Percentiles rank a stretch among this genome's conserved stretches.
Evolutionary conservation across 30 jellyfish, hydroid and myxozoan genomes (phyloP).

Genomic region (Aurelia aurita complex sp. Pacific): DNA sequence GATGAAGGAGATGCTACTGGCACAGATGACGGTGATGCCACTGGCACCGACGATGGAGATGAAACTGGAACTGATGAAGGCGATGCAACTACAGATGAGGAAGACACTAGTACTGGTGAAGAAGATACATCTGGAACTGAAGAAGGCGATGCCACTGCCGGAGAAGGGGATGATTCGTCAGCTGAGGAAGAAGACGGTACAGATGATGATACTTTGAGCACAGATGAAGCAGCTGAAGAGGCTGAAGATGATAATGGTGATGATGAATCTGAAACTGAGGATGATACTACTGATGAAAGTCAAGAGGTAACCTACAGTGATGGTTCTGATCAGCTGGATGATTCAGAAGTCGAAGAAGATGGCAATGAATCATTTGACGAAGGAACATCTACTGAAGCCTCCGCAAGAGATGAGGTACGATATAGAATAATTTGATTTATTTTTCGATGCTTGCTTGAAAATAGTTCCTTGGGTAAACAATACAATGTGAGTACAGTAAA

Average conservation of each 20-base stretch:
- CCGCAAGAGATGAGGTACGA: background rate
- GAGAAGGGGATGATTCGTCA: constrained; percentile 1
- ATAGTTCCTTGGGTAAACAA: too few relatives aligned
- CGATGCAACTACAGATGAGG: background rate
- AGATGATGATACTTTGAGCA: background rate
- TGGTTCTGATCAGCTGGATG: background rate
- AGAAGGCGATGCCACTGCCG: constrained; percentile 4
- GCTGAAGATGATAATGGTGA: constrained; percentile 4
- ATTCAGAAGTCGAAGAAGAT: constrained; percentile 3
- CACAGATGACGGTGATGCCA: background rate
- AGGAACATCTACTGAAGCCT: background rate
- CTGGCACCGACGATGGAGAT: constrained; percentile 4
- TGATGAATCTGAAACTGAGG: constrained; percentile 5
- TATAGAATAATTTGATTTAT: background rate
- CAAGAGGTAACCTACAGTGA: background rate
- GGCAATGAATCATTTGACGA: background rate
- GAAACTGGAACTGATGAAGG: background rate
- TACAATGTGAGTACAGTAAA: too few relatives aligned
- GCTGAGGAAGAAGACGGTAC: background rate
- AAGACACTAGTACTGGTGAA: background rate
- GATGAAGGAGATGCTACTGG: background rate
- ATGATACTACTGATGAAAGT: constrained; percentile 5
- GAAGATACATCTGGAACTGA: constrained; percentile 5
- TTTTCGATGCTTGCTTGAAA: too few relatives aligned
- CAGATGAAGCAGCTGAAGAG: constrained; percentile 8